These are phyloP conservation scores for Girardia tigrina DNA, from an alignment of 2,888 invertebrate genomes.

Conservation along the genomic window DNA sequence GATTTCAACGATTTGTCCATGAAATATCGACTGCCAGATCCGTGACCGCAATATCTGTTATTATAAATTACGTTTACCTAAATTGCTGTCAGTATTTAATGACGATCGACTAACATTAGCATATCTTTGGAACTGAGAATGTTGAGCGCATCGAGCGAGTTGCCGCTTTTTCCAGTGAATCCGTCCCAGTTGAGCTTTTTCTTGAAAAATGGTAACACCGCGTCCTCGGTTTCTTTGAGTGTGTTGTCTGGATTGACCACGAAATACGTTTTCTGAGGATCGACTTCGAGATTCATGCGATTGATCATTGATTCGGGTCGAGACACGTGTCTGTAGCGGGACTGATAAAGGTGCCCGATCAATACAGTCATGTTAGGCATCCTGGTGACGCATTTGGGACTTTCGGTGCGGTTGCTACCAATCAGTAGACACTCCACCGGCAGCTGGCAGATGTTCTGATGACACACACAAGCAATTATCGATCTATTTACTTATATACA, in stretches of 20 bases:
- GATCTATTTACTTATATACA: neutral
- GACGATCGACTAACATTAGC: neutral
- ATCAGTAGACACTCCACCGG: neutral
- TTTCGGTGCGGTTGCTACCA: too few species aligned
- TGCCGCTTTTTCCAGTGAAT: neutral
- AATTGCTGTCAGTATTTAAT: too few species aligned
- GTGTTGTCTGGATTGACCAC: neutral
- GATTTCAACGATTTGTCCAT: slow-evolving; percentile 55
- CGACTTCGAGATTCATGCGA: neutral
- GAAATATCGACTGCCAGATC: slow-evolving; percentile 60
- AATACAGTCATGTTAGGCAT: neutral
- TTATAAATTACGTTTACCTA: too few species aligned
- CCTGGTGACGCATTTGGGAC: neutral
- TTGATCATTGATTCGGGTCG: neutral
- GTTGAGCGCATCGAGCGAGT: neutral
- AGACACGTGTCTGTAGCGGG: neutral
- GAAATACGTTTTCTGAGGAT: neutral
- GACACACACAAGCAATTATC: slow-evolving; percentile 5
- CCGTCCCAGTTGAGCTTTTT: neutral
- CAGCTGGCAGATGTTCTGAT: neutral
- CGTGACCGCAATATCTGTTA: slow-evolving; percentile 65
- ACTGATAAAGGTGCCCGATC: neutral
- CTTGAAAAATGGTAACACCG: neutral
- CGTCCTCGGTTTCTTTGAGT: neutral
- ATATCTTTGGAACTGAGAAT: neutral